Conservation (phyloP, 2,888 invertebrate species). For the Thalpophila matura region DNA sequence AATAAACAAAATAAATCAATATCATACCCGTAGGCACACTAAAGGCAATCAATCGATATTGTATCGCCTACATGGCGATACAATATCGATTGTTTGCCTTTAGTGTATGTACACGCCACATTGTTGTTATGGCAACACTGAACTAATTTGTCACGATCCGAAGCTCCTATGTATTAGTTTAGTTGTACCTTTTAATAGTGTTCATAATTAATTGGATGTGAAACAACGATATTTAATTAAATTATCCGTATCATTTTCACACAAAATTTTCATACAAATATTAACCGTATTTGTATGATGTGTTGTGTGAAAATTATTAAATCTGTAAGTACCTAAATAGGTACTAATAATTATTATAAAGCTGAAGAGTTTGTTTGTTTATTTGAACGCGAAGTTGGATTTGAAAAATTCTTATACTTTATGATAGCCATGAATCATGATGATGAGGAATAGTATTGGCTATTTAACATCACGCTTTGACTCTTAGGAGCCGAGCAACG, state of each 20-base stretch:
- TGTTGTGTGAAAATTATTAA: not conserved
- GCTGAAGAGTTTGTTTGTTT: no score
- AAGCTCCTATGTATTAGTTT: conserved; percentile 36
- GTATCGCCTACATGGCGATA: no score
- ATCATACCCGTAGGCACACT: not conserved
- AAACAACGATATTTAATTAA: conserved; percentile 11
- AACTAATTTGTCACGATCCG: conserved; percentile 27
- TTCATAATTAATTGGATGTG: conserved; percentile 27
- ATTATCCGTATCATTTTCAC: no score
- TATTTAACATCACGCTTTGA: no score
- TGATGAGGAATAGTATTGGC: no score
- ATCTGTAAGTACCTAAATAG: no score
- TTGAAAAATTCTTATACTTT: no score
- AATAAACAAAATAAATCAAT: conserved; percentile 33
- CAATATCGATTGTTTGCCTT: no score
- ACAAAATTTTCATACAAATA: not conserved
- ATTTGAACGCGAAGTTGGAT: no score
- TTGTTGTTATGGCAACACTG: conserved; percentile 40
- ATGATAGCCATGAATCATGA: no score
- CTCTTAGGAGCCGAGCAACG: no score
- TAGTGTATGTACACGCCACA: conserved; percentile 21
- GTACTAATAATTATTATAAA: no score
- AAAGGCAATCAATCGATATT: conserved; percentile 23
- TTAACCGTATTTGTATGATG: not conserved
- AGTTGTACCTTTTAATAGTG: conserved; percentile 18